A percentile compares a stretch with the other conserved stretches of the same genome.
Conservation (phyloP, 2,113 vertebrate species). For the Psammodynastes pulverulentus region DNA sequence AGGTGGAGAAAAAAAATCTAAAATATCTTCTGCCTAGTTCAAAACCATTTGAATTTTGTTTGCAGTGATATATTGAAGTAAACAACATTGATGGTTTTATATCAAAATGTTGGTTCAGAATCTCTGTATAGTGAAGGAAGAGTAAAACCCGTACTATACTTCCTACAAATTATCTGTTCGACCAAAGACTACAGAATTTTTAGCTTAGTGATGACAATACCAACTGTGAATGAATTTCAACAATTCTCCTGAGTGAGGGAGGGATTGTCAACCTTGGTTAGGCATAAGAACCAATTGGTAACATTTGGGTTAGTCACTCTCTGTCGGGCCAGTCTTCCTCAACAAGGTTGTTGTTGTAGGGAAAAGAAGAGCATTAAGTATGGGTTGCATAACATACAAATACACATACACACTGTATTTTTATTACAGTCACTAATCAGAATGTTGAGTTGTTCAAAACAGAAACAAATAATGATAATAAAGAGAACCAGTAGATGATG, state of each 20-base stretch:
- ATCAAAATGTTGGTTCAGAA: neutral
- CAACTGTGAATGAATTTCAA: neutral
- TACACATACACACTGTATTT: neutral
- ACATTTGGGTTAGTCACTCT: neutral
- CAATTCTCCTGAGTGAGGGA: neutral
- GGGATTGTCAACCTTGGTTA: neutral
- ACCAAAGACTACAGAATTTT: neutral
- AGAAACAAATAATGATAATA: neutral
- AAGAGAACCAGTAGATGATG: neutral
- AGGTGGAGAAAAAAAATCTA: neutral
- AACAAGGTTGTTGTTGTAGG: neutral
- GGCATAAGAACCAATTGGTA: neutral
- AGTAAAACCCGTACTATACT: neutral
- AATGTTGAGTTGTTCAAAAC: neutral
- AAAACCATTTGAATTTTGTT: neutral
- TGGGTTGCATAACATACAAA: neutral
- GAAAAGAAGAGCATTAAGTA: neutral
- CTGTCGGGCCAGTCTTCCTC: neutral
- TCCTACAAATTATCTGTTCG: neutral
- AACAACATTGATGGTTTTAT: neutral
- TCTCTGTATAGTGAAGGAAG: neutral
- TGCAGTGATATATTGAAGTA: neutral
- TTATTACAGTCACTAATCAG: neutral
- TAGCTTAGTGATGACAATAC: neutral
- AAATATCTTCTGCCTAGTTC: neutral